Conservation (phyloP, 1,140 invertebrate species). For the Aphaenogaster floridana region DNA sequence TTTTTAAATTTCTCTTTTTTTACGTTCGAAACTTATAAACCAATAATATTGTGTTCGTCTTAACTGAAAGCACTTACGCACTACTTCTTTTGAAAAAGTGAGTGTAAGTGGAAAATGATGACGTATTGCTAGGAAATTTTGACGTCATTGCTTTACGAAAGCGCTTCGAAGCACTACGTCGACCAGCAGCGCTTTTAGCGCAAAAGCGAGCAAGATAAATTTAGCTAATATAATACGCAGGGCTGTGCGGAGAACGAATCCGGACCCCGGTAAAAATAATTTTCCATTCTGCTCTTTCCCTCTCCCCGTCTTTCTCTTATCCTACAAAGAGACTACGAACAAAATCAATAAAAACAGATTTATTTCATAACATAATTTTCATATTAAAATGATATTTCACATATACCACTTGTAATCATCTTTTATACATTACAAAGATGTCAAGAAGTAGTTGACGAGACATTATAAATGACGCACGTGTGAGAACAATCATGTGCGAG, state of each 20-base stretch:
- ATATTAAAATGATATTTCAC: not conserved
- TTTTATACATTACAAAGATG: not conserved
- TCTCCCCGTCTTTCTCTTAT: not conserved
- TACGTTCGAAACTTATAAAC: not conserved
- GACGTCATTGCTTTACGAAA: conserved; percentile 6
- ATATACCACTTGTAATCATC: not conserved
- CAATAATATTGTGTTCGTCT: not conserved
- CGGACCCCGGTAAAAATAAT: not conserved
- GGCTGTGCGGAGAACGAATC: not conserved
- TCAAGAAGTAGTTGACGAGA: not conserved
- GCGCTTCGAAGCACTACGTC: not conserved
- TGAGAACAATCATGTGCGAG: not conserved
- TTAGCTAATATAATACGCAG: not conserved
- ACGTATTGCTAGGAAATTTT: conserved; percentile 21
- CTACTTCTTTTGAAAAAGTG: not conserved
- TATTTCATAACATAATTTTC: not conserved
- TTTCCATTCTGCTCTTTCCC: conserved; percentile 2
- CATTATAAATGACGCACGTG: not conserved
- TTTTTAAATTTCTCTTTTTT: conserved; percentile 5
- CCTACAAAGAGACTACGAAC: not conserved
- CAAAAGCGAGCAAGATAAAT: not conserved
- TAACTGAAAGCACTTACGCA: not conserved
- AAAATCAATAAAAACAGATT: not conserved
- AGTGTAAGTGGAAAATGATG: not conserved
- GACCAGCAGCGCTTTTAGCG: conserved; percentile 2